Evolutionary conservation across 2,888 invertebrate species (phyloP).

Genomic region (Lasioglossum lativentre): DNA sequence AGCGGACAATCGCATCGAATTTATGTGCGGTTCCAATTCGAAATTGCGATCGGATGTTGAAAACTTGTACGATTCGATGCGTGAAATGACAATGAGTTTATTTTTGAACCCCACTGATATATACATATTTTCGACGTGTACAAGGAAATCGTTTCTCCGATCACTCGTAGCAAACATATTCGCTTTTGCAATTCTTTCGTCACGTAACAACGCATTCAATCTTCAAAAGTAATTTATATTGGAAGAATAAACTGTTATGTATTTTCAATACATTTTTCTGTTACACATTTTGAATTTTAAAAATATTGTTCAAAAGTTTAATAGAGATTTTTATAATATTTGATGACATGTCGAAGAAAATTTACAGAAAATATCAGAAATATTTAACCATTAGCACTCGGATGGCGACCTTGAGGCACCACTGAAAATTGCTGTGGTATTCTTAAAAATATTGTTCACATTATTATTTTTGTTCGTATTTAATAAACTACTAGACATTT

Average conservation of each 20-base stretch:
- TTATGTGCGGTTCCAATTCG: slow-evolving; percentile 24
- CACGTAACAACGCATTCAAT: neutral
- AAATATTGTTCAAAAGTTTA: neutral
- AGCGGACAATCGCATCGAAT: slow-evolving; percentile 24
- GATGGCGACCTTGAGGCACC: too few species aligned
- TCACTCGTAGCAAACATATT: neutral
- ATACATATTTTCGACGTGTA: neutral
- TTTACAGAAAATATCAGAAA: too few species aligned
- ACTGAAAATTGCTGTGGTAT: too few species aligned
- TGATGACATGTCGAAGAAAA: too few species aligned
- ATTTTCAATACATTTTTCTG: neutral
- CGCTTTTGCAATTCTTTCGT: neutral
- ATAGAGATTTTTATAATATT: neutral
- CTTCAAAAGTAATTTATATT: neutral
- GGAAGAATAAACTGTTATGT: neutral
- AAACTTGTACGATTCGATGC: slow-evolving; percentile 6
- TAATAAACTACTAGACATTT: too few species aligned
- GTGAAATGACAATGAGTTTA: neutral
- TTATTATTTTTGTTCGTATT: too few species aligned
- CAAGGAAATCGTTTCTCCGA: neutral
- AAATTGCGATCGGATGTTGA: neutral
- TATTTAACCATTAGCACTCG: too few species aligned
- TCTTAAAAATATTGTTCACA: too few species aligned
- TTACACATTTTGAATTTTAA: neutral
- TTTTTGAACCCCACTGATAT: neutral